Base-by-base conservation (phyloP, 1,140 invertebrate genomes). In the Dreissena rostriformis region DNA sequence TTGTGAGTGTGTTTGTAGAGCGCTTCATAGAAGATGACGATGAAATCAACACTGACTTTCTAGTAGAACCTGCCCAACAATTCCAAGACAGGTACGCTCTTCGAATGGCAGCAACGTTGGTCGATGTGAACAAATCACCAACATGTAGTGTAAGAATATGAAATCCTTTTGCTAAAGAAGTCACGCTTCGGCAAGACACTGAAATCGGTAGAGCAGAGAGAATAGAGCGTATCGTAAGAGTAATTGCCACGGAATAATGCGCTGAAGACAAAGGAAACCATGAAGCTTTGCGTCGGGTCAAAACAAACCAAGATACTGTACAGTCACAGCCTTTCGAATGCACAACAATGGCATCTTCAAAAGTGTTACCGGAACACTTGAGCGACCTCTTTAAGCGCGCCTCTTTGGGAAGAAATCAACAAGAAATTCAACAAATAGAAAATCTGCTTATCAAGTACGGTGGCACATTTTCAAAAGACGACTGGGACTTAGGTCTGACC, bases 1-100 rank as follows among this genome's bases (percentile, higher is more conserved):
- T 78, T 15, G 65, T 78, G 49, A 61, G 63, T 51, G 75, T 78
- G 28, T 78, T 29, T 78, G 49, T 78, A 17, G 75, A 78, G 49
- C 65, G 51, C 15, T 55, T 51, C 17, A 63, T 66, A 19, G 26
- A 49, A 12, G 63, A 67, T 78, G 75, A 78, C 51, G 29, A 2
- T 17, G 29, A 77, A 11, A 28, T 19, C 7, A 15, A 28, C 55
- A 2, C 75, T 17, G 52, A 52, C 22, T 67, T 51, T 53, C 15
- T 39, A 39, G 63, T 66, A 2, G 75, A 66, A 49, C 28, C 65
- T 15, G 63, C 12, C 52, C 28, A 51, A 49, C 12, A 51, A 19
- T 67, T 78, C 26, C 17, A 4, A 29, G 39, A 63, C n/a, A 63
- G n/a, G 22, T 73, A 75, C 55, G 17, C 51, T 28, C 39, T 78